phyloP scores from a whole-genome alignment of 1,140 invertebrate species.

The Coenobita brevimanus region DNA sequence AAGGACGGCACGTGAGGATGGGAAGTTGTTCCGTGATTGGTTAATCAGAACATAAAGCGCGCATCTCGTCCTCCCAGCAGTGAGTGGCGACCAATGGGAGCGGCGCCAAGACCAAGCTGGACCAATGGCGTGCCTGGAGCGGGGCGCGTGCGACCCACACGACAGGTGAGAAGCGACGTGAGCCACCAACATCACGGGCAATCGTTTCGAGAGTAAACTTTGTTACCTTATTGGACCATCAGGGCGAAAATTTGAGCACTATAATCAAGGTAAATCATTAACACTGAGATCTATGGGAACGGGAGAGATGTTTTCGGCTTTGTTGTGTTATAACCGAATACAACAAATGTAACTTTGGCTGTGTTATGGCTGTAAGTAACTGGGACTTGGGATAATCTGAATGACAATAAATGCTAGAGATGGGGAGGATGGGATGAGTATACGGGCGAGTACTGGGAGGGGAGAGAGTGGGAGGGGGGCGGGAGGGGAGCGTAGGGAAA shows the following conservation, averaged over 20 bases:
- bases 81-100: slow-evolving; percentile 28
- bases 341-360: no score
- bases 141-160: slow-evolving; percentile 52
- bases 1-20: slow-evolving; percentile 51
- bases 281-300: background rate
- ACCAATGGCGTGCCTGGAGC: slow-evolving; percentile 30
- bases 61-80: slow-evolving; percentile 53
- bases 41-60: slow-evolving; percentile 63
- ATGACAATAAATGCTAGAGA: no score
- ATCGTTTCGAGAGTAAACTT: background rate
- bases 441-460: no score
- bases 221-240: background rate
- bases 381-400: no score
- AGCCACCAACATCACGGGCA: slow-evolving; percentile 10
- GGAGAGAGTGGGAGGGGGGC: no score
- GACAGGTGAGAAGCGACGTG: slow-evolving; percentile 60
- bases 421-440: no score
- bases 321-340: no score
- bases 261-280: background rate
- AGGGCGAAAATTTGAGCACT: background rate
- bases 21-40: slow-evolving; percentile 59
- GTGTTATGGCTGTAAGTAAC: no score
- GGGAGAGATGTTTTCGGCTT: no score
- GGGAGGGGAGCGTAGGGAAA: no score
- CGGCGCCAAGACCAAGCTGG: background rate